Evolutionary conservation across 2,888 invertebrate species (phyloP), one percentile per base, ranked within the genome.

Genomic region (Blomia tropicalis): DNA sequence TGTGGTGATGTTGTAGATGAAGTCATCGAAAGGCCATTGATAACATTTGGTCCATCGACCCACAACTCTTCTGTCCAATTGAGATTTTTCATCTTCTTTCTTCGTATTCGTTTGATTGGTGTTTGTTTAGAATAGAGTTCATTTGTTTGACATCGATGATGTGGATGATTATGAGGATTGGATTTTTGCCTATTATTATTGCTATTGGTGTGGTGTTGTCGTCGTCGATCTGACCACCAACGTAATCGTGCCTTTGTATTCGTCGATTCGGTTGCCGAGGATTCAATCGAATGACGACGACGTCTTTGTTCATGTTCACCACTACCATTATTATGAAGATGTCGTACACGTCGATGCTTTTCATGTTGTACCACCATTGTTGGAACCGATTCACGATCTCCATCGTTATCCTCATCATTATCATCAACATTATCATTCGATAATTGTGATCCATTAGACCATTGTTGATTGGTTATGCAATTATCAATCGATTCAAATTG

Each of bases 171-270:
- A 7, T 36, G 36, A 7, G 17, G 7, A 11, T 7, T 7, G 17
- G 7, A 7, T 11, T 11, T 7, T 36, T 36, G 36, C 36, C 62
- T 27, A 5, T 62, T 66, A 60, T 63, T 65, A 66, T 67, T 36
- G 25, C 54, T 54, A 4, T 23, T 19, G 30, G 30, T 69, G 58
- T 69, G 65, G 63, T 68, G 63, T 70, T 90, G 86, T 71, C 89
- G 80, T 0, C 93, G 93, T 0, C 93, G 93, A 75, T 95, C 93
- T 66, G 93, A 87, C 93, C 93, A 95, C 72, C 90, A 88, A 71
- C 93, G 93, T 71, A 90, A 89, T 68, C 85, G 86, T 23, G 19
- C 32, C 11, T 36, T 41, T 22, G 1, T 14, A n/a, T 54, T 41
- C n/a, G 51, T 60, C n/a, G 41, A 30, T 25, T 31, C 31, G 56